These are phyloP conservation scores for Micropoecilia bifurca DNA, from an alignment of 2,797 vertebrate genomes.

Conservation along the genomic window DNA sequence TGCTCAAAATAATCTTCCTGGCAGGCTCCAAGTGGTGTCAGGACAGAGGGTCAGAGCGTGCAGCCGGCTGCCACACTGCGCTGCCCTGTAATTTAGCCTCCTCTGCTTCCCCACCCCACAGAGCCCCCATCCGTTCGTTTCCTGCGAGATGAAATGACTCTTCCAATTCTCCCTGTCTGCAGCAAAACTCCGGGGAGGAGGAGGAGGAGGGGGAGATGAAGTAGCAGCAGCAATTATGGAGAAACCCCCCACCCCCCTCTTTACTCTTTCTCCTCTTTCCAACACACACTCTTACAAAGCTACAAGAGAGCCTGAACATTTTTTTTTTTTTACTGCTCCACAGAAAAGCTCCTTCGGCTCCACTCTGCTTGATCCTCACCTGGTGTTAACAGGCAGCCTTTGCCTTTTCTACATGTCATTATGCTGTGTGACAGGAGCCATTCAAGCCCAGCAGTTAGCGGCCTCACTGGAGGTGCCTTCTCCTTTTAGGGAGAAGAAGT, in stretches of 20 bases:
- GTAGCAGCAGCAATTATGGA: slow-evolving; percentile 72
- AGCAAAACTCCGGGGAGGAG: slow-evolving; percentile 44
- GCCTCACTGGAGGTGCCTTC: slow-evolving; percentile 28
- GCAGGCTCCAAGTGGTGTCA: slow-evolving; percentile 47
- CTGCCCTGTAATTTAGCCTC: slow-evolving; percentile 73
- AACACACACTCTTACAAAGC: slow-evolving; percentile 59
- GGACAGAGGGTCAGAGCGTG: slow-evolving; percentile 57
- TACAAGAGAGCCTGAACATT: slow-evolving; percentile 52
- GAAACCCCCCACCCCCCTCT: neutral
- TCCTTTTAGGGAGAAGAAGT: slow-evolving; percentile 6
- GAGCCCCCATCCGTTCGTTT: slow-evolving; percentile 73
- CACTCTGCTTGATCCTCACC: slow-evolving; percentile 62
- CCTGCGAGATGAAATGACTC: slow-evolving; percentile 79
- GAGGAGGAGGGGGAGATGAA: slow-evolving; percentile 42
- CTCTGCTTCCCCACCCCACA: slow-evolving; percentile 59
- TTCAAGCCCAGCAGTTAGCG: slow-evolving; percentile 50
- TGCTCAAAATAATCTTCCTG: slow-evolving; percentile 44
- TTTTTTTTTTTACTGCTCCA: slow-evolving; percentile 58
- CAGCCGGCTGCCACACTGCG: slow-evolving; percentile 30
- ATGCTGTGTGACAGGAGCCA: slow-evolving; percentile 58
- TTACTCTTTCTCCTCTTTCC: slow-evolving; percentile 23
- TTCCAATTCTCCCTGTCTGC: slow-evolving; percentile 77
- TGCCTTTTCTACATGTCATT: slow-evolving; percentile 58
- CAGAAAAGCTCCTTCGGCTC: slow-evolving; percentile 48
- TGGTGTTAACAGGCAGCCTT: slow-evolving; percentile 58